These are phyloP conservation scores for Suncus etruscus DNA, from an alignment of 2,113 vertebrate genomes.

Conservation along the genomic window DNA sequence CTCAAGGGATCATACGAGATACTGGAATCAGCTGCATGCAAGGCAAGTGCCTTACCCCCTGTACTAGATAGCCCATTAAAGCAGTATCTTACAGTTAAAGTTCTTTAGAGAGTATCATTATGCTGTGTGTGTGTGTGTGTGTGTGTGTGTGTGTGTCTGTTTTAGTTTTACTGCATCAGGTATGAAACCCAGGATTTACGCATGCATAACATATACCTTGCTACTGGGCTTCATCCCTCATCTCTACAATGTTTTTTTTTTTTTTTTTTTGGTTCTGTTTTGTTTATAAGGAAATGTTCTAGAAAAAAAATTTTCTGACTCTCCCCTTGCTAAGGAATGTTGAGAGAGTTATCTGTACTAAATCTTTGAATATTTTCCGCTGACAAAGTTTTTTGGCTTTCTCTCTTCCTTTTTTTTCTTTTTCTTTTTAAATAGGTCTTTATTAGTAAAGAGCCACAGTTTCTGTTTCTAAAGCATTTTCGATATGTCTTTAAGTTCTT, in stretches of 20 bases:
- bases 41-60: too few relatives aligned
- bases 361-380: constrained; percentile 35
- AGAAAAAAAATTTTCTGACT: constrained; percentile 22
- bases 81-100: constrained; percentile 26
- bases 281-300: not conserved
- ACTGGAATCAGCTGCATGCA: too few relatives aligned
- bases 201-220: too few relatives aligned
- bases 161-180: too few relatives aligned
- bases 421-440: not conserved
- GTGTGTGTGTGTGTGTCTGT: not conserved
- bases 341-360: constrained; percentile 15
- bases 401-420: not conserved
- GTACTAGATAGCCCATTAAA: not conserved
- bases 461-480: constrained; percentile 55
- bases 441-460: not conserved
- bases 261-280: too few relatives aligned
- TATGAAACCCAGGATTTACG: too few relatives aligned
- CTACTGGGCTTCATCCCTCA: too few relatives aligned
- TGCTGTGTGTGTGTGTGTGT: not conserved
- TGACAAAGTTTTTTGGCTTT: not conserved
- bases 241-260: not conserved
- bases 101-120: not conserved
- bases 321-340: not conserved
- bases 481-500: constrained; percentile 1
- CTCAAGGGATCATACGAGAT: too few relatives aligned